Percentiles rank a stretch among this genome's conserved stretches.
These are phyloP conservation scores for Cercocebus atys DNA, from an alignment of 2,113 vertebrate species.

Conservation along the genomic window DNA sequence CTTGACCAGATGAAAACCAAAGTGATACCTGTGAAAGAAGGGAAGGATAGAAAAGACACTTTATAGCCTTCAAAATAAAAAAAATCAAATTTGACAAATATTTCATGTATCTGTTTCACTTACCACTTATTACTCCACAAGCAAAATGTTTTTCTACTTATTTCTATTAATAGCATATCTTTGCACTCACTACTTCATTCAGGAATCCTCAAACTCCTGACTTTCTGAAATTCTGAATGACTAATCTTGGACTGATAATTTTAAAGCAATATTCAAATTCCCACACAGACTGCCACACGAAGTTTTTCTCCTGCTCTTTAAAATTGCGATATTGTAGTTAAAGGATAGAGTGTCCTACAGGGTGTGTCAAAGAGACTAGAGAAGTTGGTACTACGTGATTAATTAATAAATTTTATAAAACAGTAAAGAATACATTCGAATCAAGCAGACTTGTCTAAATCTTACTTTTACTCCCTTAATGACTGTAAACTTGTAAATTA, in stretches of 20 bases:
- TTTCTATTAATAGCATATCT: not conserved
- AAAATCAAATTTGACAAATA: slow-evolving; percentile 24
- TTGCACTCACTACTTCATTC: not conserved
- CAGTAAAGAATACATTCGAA: not conserved
- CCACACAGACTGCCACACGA: not conserved
- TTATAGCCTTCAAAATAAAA: not conserved
- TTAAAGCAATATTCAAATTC: not conserved
- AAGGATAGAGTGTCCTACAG: not conserved
- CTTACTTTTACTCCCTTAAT: not conserved
- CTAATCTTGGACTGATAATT: not conserved
- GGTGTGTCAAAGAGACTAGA: not conserved
- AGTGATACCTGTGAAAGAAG: not conserved
- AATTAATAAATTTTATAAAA: slow-evolving; percentile 15
- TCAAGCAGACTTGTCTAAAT: not conserved
- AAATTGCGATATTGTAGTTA: not conserved
- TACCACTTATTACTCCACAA: not conserved
- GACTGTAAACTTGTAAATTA: not conserved
- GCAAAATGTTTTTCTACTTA: not conserved
- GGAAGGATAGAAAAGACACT: not conserved
- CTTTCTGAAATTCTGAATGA: not conserved
- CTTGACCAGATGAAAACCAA: not conserved
- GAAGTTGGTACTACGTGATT: not conserved
- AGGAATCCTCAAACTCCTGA: not conserved
- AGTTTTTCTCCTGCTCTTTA: not conserved
- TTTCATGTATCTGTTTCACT: not conserved